Percentiles rank a stretch among this genome's conserved stretches.
Conservation (phyloP, 2,113 vertebrate species). For the Gasterosteus aculeatus region DNA sequence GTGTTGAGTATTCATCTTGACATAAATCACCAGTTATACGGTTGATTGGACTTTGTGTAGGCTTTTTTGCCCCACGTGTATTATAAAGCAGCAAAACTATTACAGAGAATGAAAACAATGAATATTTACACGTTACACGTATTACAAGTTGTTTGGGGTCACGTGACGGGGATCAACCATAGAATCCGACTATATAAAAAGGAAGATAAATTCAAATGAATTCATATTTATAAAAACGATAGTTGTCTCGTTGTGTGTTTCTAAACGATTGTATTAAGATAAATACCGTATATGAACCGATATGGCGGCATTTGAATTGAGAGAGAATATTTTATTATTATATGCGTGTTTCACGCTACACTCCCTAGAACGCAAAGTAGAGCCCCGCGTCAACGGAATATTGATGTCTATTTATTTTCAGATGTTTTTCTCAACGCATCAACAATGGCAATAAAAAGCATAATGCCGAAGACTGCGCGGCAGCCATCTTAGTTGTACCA, state of each 20-base stretch:
- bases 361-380: not conserved
- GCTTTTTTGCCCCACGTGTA: not conserved
- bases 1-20: too few species aligned
- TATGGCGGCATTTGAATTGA: not conserved
- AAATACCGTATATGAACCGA: not conserved
- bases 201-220: not conserved
- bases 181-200: slow-evolving; percentile 53
- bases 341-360: not conserved
- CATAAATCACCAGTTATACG: too few species aligned
- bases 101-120: not conserved
- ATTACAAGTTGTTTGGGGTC: slow-evolving; percentile 35
- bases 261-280: not conserved
- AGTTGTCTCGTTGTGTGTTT: not conserved
- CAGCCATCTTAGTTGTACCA: slow-evolving; percentile 71
- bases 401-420: not conserved
- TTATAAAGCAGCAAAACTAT: not conserved
- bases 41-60: not conserved
- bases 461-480: not conserved
- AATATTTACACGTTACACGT: not conserved
- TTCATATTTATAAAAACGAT: accelerated
- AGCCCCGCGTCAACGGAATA: not conserved
- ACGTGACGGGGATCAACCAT: slow-evolving; percentile 54
- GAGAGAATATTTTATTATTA: accelerated
- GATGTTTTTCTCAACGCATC: not conserved
- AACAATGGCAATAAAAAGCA: not conserved